Evolutionary conservation across 2,797 vertebrate species (phyloP).

Genomic region (Melanotaenia boesemani): DNA sequence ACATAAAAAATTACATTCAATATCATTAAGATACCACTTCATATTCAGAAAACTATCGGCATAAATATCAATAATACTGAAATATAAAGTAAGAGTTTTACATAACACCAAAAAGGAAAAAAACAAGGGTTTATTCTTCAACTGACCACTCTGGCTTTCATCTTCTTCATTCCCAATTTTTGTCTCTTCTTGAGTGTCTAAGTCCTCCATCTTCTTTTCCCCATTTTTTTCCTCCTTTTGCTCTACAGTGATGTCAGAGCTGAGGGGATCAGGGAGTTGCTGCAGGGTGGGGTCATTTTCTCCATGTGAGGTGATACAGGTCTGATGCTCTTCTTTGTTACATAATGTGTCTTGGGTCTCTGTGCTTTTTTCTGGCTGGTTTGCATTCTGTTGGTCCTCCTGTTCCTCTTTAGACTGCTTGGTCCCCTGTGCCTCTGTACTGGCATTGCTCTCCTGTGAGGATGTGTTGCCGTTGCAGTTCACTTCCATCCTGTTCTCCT

Average conservation of each 20-base stretch:
- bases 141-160: slow-evolving; percentile 73
- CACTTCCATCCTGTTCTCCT: slow-evolving; percentile 77
- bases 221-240: slow-evolving; percentile 48
- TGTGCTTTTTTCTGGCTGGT: slow-evolving; percentile 35
- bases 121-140: neutral
- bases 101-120: neutral
- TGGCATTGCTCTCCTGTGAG: slow-evolving; percentile 71
- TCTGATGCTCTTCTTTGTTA: slow-evolving; percentile 56
- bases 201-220: slow-evolving; percentile 56
- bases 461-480: slow-evolving; percentile 87
- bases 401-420: slow-evolving; percentile 53
- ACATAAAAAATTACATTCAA: neutral
- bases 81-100: neutral
- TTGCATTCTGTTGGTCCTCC: slow-evolving; percentile 64
- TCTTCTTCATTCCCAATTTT: slow-evolving; percentile 58
- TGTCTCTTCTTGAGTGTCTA: slow-evolving; percentile 62
- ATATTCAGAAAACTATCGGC: neutral
- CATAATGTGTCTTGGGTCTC: slow-evolving; percentile 44
- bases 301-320: slow-evolving; percentile 62
- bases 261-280: slow-evolving; percentile 28
- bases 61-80: neutral
- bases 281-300: slow-evolving; percentile 20
- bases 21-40: neutral
- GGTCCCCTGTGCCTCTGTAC: slow-evolving; percentile 70
- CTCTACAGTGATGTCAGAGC: slow-evolving; percentile 60